Base-by-base conservation (phyloP, 2,888 invertebrate genomes). In the Esperia sulphurella region DNA sequence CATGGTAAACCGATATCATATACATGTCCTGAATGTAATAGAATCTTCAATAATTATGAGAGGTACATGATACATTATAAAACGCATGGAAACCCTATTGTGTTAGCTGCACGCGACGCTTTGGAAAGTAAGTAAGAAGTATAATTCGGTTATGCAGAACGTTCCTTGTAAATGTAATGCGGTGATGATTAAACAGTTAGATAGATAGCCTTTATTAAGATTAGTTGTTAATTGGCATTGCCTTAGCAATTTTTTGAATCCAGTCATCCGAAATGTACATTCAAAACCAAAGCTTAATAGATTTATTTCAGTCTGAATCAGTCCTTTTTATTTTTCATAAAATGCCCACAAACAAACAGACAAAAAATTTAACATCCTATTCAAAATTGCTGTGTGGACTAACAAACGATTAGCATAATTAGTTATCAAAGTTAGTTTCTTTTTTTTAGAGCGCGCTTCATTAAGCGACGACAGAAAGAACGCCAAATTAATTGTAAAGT, bases 61-160 rank as follows among this genome's bases (percentile, higher is more conserved):
- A 74, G 76, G 37, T 87, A 75, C 51, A 58, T 80, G 3, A 61
- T 68, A 0, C 81, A 84, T 53, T 81, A 81, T 47, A 77, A 72
- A 59, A 65, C 83, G 0, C 66, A 57, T 67, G 73, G 14, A 70
- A 65, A 33, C 59, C 83, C 6, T 77, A 81, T 14, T 82, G 90
- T 9, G 91, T 91, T 51, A 79, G 80, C 45, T 86, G n/a, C n/a
- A n/a, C n/a, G n/a, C n/a, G n/a, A n/a, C n/a, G n/a, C n/a, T n/a
- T n/a, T 90, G 4, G 84, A 85, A 0, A 92, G 92, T 55, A 91
- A 91, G 3, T 84, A 87, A 55, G 91, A 91, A 49, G 91, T 87
- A 45, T 65, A 82, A 0, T 89, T 82, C 39, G 77, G 83, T 0
- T 92, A 92, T 57, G 78, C 84, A 0, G 78, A 88, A 0, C 92